phyloP scores from a whole-genome alignment of 2,888 invertebrate species.

The Diabrotica balteata region DNA sequence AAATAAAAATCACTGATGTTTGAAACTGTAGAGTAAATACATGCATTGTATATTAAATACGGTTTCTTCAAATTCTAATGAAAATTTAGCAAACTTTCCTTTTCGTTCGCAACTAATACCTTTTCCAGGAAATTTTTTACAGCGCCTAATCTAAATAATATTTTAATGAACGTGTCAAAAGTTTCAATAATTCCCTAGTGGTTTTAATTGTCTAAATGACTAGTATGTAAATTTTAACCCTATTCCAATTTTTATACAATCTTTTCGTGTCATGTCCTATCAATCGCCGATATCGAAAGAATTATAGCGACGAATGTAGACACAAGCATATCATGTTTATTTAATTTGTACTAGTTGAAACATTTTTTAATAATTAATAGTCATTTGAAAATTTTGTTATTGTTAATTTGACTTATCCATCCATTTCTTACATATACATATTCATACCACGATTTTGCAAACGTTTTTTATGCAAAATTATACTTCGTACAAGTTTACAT shows the following conservation, averaged over 20 bases:
- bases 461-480: no score
- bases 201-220: constrained; percentile 13
- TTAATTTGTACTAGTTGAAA: no score
- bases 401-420: background rate
- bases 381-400: background rate
- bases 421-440: no score
- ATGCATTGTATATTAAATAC: background rate
- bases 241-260: constrained; percentile 24
- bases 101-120: constrained; percentile 1
- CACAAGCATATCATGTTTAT: background rate
- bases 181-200: constrained; percentile 12
- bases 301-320: background rate
- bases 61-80: no score
- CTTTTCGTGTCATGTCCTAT: constrained; percentile 22
- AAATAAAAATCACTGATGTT: constrained; percentile 12
- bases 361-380: no score
- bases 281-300: background rate
- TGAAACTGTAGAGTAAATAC: background rate
- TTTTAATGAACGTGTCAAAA: constrained; percentile 3
- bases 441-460: no score
- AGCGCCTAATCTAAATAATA: constrained; percentile 13
- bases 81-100: no score
- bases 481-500: no score
- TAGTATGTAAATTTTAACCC: constrained; percentile 29
- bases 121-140: background rate